Conservation (phyloP, 2,888 invertebrate species). For the Amphipoea oculea region DNA sequence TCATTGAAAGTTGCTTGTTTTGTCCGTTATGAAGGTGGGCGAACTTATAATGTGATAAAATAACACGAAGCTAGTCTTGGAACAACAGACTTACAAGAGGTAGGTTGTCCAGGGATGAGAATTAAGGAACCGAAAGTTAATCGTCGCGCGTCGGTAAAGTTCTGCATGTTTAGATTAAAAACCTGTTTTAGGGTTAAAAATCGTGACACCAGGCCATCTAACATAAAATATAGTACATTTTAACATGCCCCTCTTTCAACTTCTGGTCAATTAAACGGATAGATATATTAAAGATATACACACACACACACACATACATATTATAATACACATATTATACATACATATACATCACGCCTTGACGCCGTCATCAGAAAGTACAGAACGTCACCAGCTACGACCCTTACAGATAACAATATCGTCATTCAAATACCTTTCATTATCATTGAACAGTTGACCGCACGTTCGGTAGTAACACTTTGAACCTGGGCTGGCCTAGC, state of each 20-base stretch:
- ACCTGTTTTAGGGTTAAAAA: background rate
- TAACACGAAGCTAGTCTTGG: constrained; percentile 24
- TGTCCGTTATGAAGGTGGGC: constrained; percentile 27
- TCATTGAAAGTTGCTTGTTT: constrained; percentile 54
- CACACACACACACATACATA: too few species aligned
- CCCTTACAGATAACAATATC: background rate
- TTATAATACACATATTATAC: too few species aligned
- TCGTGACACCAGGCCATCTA: background rate
- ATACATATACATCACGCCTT: background rate
- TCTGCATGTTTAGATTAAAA: background rate
- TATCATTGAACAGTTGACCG: background rate
- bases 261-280: background rate
- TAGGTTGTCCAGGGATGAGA: background rate
- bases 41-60: constrained; percentile 44
- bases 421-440: background rate
- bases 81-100: constrained; percentile 22
- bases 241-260: background rate
- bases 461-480: background rate
- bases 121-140: background rate
- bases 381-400: background rate
- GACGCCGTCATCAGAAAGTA: background rate
- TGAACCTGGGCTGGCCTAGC: background rate
- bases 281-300: background rate
- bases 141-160: background rate
- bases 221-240: background rate